Conservation (phyloP, 2,113 vertebrate genomes). For the Delphinus delphis region DNA sequence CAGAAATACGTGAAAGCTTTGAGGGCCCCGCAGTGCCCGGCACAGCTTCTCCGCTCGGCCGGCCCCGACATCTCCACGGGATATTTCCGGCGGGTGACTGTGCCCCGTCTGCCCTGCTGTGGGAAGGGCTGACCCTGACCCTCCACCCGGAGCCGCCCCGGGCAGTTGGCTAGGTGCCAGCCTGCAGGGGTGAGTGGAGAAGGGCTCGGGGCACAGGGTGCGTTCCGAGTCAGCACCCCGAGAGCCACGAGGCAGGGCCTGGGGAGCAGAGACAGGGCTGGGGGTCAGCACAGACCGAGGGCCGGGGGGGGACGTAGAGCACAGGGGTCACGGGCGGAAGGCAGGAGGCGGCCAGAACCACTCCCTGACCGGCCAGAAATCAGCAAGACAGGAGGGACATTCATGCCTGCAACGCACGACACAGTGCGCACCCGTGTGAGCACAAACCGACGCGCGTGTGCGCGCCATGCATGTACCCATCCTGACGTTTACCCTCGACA, state of each 20-base stretch:
- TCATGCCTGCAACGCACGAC: not conserved
- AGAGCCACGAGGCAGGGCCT: not conserved
- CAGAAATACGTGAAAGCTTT: not conserved
- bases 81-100: not conserved
- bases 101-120: accelerated
- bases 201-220: not conserved
- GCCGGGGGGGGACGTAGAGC: accelerated
- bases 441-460: accelerated
- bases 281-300: not conserved
- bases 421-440: accelerated
- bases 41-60: accelerated
- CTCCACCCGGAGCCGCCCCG: accelerated
- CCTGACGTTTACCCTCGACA: accelerated
- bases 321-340: too few relatives aligned
- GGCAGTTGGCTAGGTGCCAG: not conserved
- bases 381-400: not conserved
- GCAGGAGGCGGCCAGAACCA: not conserved
- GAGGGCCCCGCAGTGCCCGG: accelerated
- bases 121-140: not conserved
- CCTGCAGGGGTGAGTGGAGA: not conserved
- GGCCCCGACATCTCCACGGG: not conserved
- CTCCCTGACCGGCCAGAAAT: accelerated
- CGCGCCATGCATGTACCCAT: not conserved
- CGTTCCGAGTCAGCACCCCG: accelerated
- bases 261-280: not conserved